Evolutionary conservation across 37 sponge, comb jelly and placozoan genomes (phyloP).

Genomic region (Haliclona indistincta): DNA sequence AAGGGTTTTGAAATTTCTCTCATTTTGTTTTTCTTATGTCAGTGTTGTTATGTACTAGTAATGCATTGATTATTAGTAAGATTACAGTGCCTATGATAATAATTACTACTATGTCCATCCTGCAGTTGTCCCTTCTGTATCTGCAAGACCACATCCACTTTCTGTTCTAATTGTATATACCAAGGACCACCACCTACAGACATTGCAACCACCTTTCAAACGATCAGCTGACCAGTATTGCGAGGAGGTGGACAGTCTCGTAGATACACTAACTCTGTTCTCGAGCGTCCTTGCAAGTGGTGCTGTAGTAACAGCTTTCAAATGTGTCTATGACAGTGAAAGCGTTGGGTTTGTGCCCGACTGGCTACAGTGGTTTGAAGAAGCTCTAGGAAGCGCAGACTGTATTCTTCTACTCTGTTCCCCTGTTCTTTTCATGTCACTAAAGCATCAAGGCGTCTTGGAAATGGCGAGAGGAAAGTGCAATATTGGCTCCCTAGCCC

Average conservation of each 20-base stretch:
- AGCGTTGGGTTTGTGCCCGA: not conserved
- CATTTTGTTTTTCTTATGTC: too few relatives aligned
- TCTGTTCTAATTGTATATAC: too few relatives aligned
- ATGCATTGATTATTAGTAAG: too few relatives aligned
- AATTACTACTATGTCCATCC: too few relatives aligned
- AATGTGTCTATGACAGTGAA: not conserved
- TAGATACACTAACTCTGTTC: not conserved
- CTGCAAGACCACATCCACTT: too few relatives aligned
- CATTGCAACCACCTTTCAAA: not conserved
- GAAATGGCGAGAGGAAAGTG: conserved; percentile 25
- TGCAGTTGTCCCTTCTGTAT: too few relatives aligned
- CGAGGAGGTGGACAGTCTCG: not conserved
- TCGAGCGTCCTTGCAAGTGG: not conserved
- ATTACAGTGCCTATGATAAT: too few relatives aligned
- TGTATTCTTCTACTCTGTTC: not conserved
- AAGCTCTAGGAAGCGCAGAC: not conserved
- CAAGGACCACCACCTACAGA: too few relatives aligned
- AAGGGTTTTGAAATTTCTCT: too few relatives aligned
- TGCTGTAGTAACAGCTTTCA: too few relatives aligned
- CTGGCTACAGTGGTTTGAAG: not conserved
- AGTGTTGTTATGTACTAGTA: too few relatives aligned
- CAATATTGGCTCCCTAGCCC: not conserved
- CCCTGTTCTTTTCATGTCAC: not conserved
- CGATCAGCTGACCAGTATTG: not conserved
- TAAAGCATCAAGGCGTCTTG: not conserved